A percentile compares a stretch with the other conserved stretches of the same genome.
Evolutionary conservation across 2,797 vertebrate genomes (phyloP).

Genomic region (Artibeus lituratus): DNA sequence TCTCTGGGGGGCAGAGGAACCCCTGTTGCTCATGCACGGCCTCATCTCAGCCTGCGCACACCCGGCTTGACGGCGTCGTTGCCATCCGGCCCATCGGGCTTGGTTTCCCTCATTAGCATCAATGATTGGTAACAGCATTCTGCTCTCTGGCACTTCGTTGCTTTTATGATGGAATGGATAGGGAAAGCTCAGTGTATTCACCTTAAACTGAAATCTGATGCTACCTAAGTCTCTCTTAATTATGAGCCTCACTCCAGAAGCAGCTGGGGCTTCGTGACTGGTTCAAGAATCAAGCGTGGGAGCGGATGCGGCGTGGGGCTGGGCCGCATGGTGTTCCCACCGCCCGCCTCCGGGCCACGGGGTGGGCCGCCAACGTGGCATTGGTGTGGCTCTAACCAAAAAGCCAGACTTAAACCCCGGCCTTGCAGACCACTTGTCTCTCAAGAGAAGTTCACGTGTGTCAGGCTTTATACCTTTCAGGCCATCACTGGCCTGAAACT

Average conservation of each 20-base stretch:
- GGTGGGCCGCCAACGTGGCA: rapidly evolving
- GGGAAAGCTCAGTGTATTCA: neutral
- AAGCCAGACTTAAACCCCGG: neutral
- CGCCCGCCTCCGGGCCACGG: neutral
- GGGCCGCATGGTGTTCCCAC: too few relatives aligned
- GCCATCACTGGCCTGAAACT: neutral
- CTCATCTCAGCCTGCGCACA: neutral
- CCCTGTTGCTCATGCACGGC: rapidly evolving
- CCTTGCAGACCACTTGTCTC: rapidly evolving
- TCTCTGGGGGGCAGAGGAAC: too few relatives aligned
- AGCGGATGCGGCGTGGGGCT: too few relatives aligned
- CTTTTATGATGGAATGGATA: neutral
- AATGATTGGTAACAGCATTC: rapidly evolving
- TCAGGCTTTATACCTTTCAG: rapidly evolving
- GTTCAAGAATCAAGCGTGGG: rapidly evolving
- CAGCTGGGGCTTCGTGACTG: rapidly evolving
- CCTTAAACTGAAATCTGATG: neutral
- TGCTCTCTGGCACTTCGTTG: rapidly evolving
- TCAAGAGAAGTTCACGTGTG: neutral
- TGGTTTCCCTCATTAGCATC: neutral
- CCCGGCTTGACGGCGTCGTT: rapidly evolving
- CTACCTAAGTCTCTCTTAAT: neutral
- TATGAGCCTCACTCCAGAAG: neutral
- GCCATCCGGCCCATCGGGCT: rapidly evolving
- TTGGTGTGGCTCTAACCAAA: rapidly evolving